phyloP scores from a whole-genome alignment of 2,113 vertebrate genomes.

The Forbesichthys agassizii region DNA sequence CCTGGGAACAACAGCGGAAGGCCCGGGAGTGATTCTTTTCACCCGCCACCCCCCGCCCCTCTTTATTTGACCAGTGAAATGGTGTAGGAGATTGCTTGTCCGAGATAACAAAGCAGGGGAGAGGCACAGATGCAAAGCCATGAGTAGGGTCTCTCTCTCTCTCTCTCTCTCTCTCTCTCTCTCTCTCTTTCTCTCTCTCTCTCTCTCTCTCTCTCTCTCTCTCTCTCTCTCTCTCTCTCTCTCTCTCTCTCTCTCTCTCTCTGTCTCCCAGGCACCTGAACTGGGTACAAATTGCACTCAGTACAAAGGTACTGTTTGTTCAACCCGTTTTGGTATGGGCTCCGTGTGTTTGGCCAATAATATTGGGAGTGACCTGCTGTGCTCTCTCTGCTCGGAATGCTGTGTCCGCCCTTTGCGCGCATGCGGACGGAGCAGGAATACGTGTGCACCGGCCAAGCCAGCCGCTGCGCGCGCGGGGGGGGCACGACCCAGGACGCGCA shows the following conservation, averaged over 20 bases:
- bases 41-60: slow-evolving; percentile 34
- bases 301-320: slow-evolving; percentile 76
- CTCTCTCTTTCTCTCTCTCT: slow-evolving; percentile 7
- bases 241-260: slow-evolving; percentile 7
- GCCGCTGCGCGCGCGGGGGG: background rate
- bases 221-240: slow-evolving; percentile 14
- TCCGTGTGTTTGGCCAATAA: slow-evolving; percentile 51
- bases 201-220: slow-evolving; percentile 6
- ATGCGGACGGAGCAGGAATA: slow-evolving; percentile 2
- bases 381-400: slow-evolving; percentile 40
- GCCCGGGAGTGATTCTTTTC: slow-evolving; percentile 71
- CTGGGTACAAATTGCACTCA: slow-evolving; percentile 66
- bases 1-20: slow-evolving; percentile 70
- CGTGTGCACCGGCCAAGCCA: slow-evolving; percentile 24
- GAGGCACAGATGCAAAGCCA: slow-evolving; percentile 61
- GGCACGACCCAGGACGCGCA: slow-evolving; percentile 35
- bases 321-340: slow-evolving; percentile 63
- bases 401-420: slow-evolving; percentile 1
- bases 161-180: slow-evolving; percentile 12
- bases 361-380: slow-evolving; percentile 53
- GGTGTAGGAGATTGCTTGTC: slow-evolving; percentile 61
- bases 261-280: slow-evolving; percentile 47
- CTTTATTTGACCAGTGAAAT: slow-evolving; percentile 69
- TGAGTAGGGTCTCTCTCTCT: slow-evolving; percentile 21
- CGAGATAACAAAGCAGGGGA: slow-evolving; percentile 61